These are phyloP conservation scores for Acrossocheilus fasciatus DNA, from an alignment of 2,797 vertebrate genomes.

Conservation along the genomic window DNA sequence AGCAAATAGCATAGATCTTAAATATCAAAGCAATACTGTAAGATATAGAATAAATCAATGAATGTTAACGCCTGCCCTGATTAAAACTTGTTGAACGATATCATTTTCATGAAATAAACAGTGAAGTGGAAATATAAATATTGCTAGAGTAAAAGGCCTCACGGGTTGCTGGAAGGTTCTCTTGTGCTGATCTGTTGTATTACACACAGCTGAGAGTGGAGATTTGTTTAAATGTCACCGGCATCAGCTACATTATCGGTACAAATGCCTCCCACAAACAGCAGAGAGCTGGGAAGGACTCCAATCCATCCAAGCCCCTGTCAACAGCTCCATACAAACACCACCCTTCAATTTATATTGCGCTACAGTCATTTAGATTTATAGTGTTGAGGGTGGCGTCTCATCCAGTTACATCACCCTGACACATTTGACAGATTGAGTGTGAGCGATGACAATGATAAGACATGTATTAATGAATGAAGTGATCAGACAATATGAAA, in stretches of 20 bases:
- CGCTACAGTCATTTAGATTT: background rate
- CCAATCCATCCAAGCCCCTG: conserved; percentile 6
- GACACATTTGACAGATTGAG: conserved; percentile 21
- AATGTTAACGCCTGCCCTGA: background rate
- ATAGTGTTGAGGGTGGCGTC: conserved; percentile 1
- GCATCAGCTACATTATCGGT: conserved; percentile 17
- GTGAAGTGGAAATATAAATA: background rate
- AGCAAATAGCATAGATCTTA: background rate
- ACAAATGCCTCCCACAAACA: conserved; percentile 27
- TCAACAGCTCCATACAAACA: conserved; percentile 32
- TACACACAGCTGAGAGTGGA: background rate
- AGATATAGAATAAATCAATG: background rate
- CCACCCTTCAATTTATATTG: background rate
- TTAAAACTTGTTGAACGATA: background rate
- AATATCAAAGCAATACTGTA: background rate
- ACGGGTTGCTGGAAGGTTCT: conserved; percentile 6
- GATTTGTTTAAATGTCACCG: conserved; percentile 12
- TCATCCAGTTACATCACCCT: background rate
- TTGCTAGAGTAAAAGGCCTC: background rate
- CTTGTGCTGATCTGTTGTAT: background rate
- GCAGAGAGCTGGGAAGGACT: conserved; percentile 34
- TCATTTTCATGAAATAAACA: background rate
- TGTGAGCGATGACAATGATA: background rate
- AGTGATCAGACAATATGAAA: background rate
- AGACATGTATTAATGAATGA: background rate